phyloP scores from a whole-genome alignment of 2,888 invertebrate species.

The Anarsia innoxiella region DNA sequence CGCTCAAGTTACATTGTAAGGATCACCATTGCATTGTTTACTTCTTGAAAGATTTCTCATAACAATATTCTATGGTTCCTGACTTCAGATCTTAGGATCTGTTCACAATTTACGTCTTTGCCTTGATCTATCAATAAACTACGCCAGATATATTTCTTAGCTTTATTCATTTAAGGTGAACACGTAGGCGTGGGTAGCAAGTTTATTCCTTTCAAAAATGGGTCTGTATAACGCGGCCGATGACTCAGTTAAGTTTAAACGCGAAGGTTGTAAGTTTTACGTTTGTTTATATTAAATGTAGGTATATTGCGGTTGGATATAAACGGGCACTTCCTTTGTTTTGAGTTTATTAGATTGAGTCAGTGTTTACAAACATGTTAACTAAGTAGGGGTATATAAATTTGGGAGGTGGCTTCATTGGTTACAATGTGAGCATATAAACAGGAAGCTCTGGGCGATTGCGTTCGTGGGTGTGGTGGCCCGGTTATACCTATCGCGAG shows the following conservation, averaged over 20 bases:
- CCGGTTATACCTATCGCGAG: conserved; percentile 44
- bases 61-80: neutral
- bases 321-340: conserved; percentile 8
- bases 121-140: neutral
- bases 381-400: too few relatives aligned
- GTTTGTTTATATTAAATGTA: too few relatives aligned
- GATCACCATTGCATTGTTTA: neutral
- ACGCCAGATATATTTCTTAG: neutral
- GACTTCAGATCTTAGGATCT: neutral
- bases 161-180: conserved; percentile 7
- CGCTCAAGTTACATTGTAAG: neutral
- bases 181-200: conserved; percentile 21
- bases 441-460: conserved; percentile 60
- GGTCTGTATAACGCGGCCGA: conserved; percentile 18
- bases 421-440: conserved; percentile 26
- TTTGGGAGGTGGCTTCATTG: neutral
- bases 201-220: conserved; percentile 17
- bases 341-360: neutral
- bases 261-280: conserved; percentile 7
- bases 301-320: conserved; percentile 4
- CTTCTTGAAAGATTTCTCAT: neutral
- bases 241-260: conserved; percentile 9
- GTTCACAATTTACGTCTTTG: neutral
- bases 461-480: conserved; percentile 50
- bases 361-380: conserved; percentile 7